A percentile compares a stretch with the other conserved stretches of the same genome.
phyloP scores from a whole-genome alignment of 2,113 vertebrate species.

The Dromiciops gliroides region DNA sequence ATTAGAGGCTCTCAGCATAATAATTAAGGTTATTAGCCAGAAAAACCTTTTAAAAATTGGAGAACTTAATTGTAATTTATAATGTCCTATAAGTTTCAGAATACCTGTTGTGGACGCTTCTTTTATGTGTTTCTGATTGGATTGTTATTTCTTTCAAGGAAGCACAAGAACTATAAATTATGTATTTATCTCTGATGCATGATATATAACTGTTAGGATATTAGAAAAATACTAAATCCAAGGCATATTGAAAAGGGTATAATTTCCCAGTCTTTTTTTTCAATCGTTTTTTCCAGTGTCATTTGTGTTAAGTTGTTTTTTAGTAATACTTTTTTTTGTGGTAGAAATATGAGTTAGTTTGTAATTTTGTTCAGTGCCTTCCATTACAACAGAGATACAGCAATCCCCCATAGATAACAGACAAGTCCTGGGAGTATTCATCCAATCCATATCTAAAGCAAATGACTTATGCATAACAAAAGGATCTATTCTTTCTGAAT shows the following conservation, averaged over 20 bases:
- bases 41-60: slow-evolving; percentile 30
- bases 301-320: slow-evolving; percentile 43
- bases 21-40: slow-evolving; percentile 32
- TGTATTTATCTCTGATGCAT: background rate
- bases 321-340: slow-evolving; percentile 2
- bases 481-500: slow-evolving; percentile 30
- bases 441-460: slow-evolving; percentile 7
- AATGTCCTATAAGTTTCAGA: slow-evolving; percentile 20
- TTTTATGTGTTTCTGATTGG: slow-evolving; percentile 1
- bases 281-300: background rate
- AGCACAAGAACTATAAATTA: slow-evolving; percentile 21
- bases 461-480: slow-evolving; percentile 28
- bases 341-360: slow-evolving; percentile 1
- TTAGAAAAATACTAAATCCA: slow-evolving; percentile 35
- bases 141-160: slow-evolving; percentile 16
- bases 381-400: background rate
- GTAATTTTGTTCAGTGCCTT: background rate
- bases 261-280: slow-evolving; percentile 39
- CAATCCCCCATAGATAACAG: slow-evolving; percentile 20
- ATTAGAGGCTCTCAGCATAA: background rate
- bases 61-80: slow-evolving; percentile 56
- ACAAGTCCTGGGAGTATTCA: background rate
- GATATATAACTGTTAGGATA: slow-evolving; percentile 17
- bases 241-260: background rate
- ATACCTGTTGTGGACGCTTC: background rate